Base-by-base conservation (phyloP, 2,888 invertebrate species). In the Oscheius sp. region DNA sequence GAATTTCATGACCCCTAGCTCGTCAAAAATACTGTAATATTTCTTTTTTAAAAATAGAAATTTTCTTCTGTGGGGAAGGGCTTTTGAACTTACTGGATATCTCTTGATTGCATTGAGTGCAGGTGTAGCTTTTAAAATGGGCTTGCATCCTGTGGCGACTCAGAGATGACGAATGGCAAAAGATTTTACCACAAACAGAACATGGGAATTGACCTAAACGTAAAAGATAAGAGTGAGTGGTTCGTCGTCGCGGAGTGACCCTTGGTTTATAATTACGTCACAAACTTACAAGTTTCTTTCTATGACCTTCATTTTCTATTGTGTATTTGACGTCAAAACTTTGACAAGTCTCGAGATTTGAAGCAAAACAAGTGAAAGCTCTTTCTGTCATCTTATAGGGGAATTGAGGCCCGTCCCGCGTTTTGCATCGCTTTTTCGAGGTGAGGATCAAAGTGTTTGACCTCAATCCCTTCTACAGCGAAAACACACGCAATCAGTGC, bases 61-160 rank as follows among this genome's bases (percentile, higher is more conserved):
- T 23, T 23, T 13, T 56, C 13, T 43, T 43, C 45, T 43, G 45
- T 7, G 13, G 13, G n/a, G n/a, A n/a, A n/a, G n/a, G n/a, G n/a
- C n/a, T n/a, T n/a, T n/a, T 21, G 52, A 27, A 85, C 87, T 87
- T 63, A 88, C 88, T 88, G 35, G 88, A 79, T 53, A 88, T 88
- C 71, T 88, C 88, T 64, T 85, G 78, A 73, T 85, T 85, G 77
- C 88, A 88, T 63, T 85, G 82, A 9, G 87, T 88, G 75, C 88
- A 88, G 6, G 84, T 86, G 79, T 88, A 88, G 75, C 87, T 86
- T 75, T 88, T 88, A 81, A 88, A 88, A 71, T 88, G 88, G 1
- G 88, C 88, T 71, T 88, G 88, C 88, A 88, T 88, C n/a, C 88
- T 80, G 61, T 88, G 88, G 29, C 88, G 84, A 69, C 85, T 85